A percentile compares a stretch with the other conserved stretches of the same genome.
These are phyloP conservation scores for Latrodectus elegans DNA, from an alignment of 2,888 invertebrate species.

Conservation along the genomic window DNA sequence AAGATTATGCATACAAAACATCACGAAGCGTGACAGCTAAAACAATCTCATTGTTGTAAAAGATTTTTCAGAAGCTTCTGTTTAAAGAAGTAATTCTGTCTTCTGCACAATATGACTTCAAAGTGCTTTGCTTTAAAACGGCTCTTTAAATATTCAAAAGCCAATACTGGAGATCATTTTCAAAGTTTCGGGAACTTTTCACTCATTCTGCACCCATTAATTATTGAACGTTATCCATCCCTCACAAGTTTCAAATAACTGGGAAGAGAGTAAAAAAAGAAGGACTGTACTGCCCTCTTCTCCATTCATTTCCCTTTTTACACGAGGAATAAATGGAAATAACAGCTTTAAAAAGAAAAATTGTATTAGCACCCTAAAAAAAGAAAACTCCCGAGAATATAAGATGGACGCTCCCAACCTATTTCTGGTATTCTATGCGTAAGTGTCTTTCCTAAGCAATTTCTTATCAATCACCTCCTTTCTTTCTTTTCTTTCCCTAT, in stretches of 20 bases:
- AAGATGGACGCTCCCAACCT: conserved; percentile 3
- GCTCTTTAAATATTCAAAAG: conserved; percentile 4
- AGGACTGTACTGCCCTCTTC: background rate
- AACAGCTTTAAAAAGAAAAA: background rate
- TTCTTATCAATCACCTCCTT: conserved; percentile 25
- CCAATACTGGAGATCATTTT: background rate
- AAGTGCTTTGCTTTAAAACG: no score
- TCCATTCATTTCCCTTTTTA: background rate
- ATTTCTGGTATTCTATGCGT: background rate
- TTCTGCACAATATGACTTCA: no score
- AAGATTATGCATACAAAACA: no score
- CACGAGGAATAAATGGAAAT: background rate
- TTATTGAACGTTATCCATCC: background rate
- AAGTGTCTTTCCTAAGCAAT: conserved; percentile 9
- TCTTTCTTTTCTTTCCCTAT: conserved; percentile 6
- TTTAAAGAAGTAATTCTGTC: no score
- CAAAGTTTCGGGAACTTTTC: background rate
- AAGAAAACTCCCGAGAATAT: background rate
- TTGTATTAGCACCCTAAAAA: background rate
- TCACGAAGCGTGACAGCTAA: no score
- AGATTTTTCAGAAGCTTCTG: no score
- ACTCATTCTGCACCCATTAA: background rate
- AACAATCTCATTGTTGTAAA: no score
- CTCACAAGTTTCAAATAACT: background rate
- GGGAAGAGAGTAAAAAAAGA: background rate